A percentile compares a stretch with the other conserved stretches of the same genome.
phyloP scores from a whole-genome alignment of 2,113 vertebrate genomes.

The Rostratula benghalensis region DNA sequence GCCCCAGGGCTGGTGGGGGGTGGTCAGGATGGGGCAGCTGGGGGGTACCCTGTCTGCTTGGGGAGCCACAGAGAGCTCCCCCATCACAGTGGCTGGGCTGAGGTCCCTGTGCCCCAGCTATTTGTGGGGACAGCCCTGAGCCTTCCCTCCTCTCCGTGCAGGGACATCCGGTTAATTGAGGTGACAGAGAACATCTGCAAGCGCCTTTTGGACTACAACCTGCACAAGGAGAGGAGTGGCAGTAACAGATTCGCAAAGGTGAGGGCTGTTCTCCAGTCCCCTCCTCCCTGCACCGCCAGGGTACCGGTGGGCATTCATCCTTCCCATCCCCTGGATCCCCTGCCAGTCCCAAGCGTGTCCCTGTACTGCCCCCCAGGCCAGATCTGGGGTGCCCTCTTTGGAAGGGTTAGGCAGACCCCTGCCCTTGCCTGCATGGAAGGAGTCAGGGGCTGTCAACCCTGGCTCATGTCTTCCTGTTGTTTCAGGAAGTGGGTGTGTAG shows the following conservation, averaged over 20 bases:
- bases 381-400: neutral
- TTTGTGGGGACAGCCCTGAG: neutral
- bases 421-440: fast-evolving
- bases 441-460: neutral
- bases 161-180: constrained; percentile 94
- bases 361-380: fast-evolving
- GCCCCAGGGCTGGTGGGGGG: neutral
- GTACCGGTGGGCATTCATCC: fast-evolving
- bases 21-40: fast-evolving
- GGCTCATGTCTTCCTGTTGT: fast-evolving
- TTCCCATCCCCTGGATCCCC: neutral
- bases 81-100: fast-evolving
- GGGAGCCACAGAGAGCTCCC: fast-evolving
- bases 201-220: constrained; percentile 91
- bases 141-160: constrained; percentile 34
- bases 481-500: neutral
- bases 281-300: neutral
- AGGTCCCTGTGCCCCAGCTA: neutral
- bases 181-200: constrained; percentile 95
- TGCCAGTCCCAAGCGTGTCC: fast-evolving
- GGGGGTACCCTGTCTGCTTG: neutral
- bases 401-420: neutral
- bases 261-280: neutral
- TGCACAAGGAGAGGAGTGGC: constrained; percentile 94
- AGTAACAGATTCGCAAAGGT: constrained; percentile 99